phyloP scores from a whole-genome alignment of 1,140 invertebrate genomes.

The Heliconius himera region DNA sequence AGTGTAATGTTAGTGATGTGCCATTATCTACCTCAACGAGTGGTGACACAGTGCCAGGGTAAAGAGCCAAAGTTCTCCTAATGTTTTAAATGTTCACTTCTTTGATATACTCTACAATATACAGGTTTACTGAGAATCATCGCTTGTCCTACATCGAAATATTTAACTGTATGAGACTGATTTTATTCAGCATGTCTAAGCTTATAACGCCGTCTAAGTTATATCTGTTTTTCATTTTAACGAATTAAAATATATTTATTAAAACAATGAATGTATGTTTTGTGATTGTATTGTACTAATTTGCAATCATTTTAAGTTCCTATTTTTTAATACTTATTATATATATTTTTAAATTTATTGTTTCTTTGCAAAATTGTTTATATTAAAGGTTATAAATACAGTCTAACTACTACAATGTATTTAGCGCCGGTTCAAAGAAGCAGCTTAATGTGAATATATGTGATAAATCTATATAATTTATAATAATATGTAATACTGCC shows the following conservation, averaged over 20 bases:
- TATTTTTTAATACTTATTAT: constrained; percentile 68
- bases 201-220: neutral
- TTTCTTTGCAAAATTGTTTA: constrained; percentile 63
- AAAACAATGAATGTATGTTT: neutral
- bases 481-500: constrained; percentile 38
- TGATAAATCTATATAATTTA: constrained; percentile 21
- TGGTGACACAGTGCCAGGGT: constrained; percentile 67
- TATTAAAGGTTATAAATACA: constrained; percentile 47
- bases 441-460: constrained; percentile 10
- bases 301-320: constrained; percentile 77
- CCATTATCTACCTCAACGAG: constrained; percentile 78
- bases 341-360: constrained; percentile 55
- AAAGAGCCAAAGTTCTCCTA: constrained; percentile 75
- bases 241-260: neutral
- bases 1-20: constrained; percentile 68
- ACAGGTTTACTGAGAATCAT: constrained; percentile 43
- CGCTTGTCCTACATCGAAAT: constrained; percentile 43
- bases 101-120: constrained; percentile 53
- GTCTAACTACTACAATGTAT: neutral
- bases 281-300: constrained; percentile 36
- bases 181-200: constrained; percentile 44
- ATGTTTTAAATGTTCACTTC: constrained; percentile 70
- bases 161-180: constrained; percentile 66
- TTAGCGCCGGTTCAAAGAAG: neutral
- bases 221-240: neutral